Evolutionary conservation across 2,797 vertebrate genomes (phyloP), one percentile per base, ranked within the genome.

Genomic region (Leptoclinus maculatus): DNA sequence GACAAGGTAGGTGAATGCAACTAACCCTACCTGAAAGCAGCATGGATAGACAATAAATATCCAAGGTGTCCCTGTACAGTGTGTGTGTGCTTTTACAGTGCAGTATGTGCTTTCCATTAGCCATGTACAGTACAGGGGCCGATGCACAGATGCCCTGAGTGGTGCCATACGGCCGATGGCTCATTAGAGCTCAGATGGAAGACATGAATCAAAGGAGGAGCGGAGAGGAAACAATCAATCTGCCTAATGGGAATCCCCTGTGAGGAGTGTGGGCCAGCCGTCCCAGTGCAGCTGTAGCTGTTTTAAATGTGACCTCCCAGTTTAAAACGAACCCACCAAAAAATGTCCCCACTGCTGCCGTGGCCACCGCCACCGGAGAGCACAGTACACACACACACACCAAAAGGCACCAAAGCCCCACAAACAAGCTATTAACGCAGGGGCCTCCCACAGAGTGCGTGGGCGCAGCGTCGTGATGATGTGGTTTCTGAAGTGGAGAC

Each of bases 201-300:
- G 91, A 93, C 94, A 95, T 95, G 95, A 96, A 95, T 96, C 94
- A 95, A 95, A 95, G 92, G 89, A 92, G 89, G 87, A 91, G 80
- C 89, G 88, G 91, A 91, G 89, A 95, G 94, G 94, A 96, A 95
- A 94, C 94, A 87, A 95, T 95, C 95, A 95, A 95, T 95, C 94
- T 95, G 93, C 91, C 90, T 95, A 94, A 95, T 94, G 93, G 94
- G 92, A 95, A 95, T 95, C 92, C 94, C 94, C 93, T 87, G 94
- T 90, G 84, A 90, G 90, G 83, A 90, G 90, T 74, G 87, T 87
- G 87, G 94, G 90, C 91, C 88, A 89, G 84, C 90, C 90, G 69
- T 92, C 89, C 89, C 90, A 60, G 67, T 87, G 82, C 95, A 94
- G 96, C 95, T 96, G 93, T 87, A 93, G 93, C 90, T 91, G 47